Evolutionary conservation across 2,113 vertebrate species (phyloP).

Genomic region (Herpailurus yagouaroundi): DNA sequence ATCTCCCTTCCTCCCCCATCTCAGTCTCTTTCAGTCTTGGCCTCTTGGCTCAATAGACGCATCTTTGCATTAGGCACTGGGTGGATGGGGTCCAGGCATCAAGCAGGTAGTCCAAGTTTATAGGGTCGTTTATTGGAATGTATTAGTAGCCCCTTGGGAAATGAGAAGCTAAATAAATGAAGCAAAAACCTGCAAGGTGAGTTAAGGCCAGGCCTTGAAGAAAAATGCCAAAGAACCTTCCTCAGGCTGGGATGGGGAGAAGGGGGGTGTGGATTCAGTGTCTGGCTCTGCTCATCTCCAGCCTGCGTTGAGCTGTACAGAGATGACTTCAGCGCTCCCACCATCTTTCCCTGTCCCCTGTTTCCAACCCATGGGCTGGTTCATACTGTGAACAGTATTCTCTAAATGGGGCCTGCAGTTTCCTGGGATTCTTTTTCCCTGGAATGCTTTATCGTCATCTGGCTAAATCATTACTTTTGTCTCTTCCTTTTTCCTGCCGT

Average conservation of each 20-base stretch:
- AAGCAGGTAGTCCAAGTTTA: neutral
- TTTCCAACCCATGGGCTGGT: neutral
- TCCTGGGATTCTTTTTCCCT: neutral
- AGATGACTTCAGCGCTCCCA: neutral
- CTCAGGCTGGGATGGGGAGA: too few relatives aligned
- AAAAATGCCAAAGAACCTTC: neutral
- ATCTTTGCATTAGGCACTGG: neutral
- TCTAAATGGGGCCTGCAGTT: neutral
- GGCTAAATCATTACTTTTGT: neutral
- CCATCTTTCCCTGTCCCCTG: neutral
- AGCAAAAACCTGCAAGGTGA: neutral
- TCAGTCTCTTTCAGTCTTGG: neutral
- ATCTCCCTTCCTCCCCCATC: neutral
- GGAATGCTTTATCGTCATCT: neutral
- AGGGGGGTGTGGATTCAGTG: fast-evolving
- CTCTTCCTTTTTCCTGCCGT: neutral
- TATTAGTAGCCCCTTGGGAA: neutral
- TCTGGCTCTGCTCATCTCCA: neutral
- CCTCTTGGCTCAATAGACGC: neutral
- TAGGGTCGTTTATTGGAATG: neutral
- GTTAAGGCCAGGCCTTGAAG: neutral
- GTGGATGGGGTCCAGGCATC: neutral
- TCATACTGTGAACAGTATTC: fast-evolving
- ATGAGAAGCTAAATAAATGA: neutral
- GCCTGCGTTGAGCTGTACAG: neutral